Conservation (phyloP, 2,113 vertebrate genomes). For the Paraplagusia blochii region DNA sequence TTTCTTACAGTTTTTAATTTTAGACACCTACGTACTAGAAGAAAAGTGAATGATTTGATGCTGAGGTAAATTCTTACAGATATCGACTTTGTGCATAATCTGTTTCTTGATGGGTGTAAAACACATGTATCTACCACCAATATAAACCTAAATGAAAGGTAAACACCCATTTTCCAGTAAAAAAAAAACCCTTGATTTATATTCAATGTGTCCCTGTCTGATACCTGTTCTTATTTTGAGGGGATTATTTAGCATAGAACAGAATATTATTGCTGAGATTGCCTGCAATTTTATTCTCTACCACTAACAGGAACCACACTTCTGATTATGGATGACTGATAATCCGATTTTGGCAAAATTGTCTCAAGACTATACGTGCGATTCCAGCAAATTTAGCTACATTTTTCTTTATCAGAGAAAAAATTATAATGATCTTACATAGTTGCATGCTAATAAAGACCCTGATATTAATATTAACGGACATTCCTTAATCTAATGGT, state of each 20-base stretch:
- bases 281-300: neutral
- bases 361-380: too few relatives aligned
- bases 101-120: neutral
- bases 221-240: neutral
- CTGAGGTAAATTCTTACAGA: slow-evolving; percentile 23
- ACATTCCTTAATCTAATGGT: too few relatives aligned
- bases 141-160: too few relatives aligned
- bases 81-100: neutral
- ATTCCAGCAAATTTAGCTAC: too few relatives aligned
- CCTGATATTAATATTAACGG: too few relatives aligned
- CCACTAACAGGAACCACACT: neutral
- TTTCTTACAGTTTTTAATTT: neutral
- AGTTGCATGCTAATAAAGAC: too few relatives aligned
- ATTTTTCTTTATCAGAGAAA: too few relatives aligned
- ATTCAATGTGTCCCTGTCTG: too few relatives aligned
- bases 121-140: too few relatives aligned
- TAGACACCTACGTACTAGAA: slow-evolving; percentile 17
- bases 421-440: too few relatives aligned
- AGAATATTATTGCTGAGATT: slow-evolving; percentile 29
- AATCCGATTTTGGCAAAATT: too few relatives aligned
- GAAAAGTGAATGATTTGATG: slow-evolving; percentile 18
- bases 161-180: neutral
- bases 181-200: too few relatives aligned
- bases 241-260: neutral
- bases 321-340: neutral